Conservation (phyloP, 2,797 vertebrate genomes). For the Channallabes apus region DNA sequence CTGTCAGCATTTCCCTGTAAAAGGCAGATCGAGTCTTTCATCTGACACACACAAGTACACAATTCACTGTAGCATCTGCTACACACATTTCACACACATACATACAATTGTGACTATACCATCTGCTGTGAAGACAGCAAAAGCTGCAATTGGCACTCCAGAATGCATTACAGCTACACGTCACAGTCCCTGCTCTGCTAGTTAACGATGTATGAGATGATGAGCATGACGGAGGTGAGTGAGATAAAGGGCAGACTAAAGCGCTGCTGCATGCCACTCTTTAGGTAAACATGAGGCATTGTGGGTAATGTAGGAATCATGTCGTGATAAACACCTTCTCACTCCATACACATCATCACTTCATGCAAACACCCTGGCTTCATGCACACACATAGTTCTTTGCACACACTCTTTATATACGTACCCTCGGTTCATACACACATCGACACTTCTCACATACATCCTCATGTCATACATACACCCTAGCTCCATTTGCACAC, state of each 20-base stretch:
- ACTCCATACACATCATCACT: no score
- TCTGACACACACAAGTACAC: neutral
- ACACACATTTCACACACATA: neutral
- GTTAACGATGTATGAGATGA: neutral
- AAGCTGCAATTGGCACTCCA: neutral
- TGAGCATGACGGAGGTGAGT: neutral
- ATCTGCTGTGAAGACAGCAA: neutral
- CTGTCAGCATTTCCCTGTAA: constrained; percentile 12
- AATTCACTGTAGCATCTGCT: neutral
- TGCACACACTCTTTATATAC: neutral
- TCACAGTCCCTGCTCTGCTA: neutral
- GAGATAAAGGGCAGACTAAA: neutral
- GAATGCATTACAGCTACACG: neutral
- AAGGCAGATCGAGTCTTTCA: neutral
- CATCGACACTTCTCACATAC: neutral
- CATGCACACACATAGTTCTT: no score
- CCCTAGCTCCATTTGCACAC: neutral
- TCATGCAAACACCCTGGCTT: no score
- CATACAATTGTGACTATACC: neutral
- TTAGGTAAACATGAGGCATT: neutral
- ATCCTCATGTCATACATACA: neutral
- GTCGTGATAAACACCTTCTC: no score
- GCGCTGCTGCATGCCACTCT: neutral
- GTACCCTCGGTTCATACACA: neutral
- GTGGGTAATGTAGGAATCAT: neutral